Base-by-base conservation (phyloP, 1,140 invertebrate genomes). In the Melipona quadrifasciata region DNA sequence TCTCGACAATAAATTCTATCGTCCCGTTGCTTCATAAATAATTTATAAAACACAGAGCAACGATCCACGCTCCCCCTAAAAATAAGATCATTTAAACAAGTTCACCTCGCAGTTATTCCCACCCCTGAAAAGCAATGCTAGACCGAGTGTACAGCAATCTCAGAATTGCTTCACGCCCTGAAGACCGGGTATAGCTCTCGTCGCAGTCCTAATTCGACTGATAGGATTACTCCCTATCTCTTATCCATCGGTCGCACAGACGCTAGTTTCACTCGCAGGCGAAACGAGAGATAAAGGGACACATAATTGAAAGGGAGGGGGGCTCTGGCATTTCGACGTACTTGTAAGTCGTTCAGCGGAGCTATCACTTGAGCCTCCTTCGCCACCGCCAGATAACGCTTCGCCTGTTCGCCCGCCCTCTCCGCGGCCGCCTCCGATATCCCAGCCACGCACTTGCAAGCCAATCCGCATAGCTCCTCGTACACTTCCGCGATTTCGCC, bases 401-500 rank as follows among this genome's bases (percentile, higher is more conserved):
- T 93, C 14, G 91, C 85, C 61, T 94, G 94, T 70, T 95, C 93
- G 6, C 65, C 75, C 1, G 92, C 77, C 0, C 93, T 87, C 67
- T 95, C 94, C 1, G 90, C 90, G 19, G 89, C 89, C 0, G 92
- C 91, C 21, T 95, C 94, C 2, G 94, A 90, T 17, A 94, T 91
- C 0, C 94, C 92, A 24, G 91, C 80, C n/a, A 95, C 84, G 81
- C 94, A 95, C 65, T 92, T 93, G 82, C 93, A 93, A 12, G 92
- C 89, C 51, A 94, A 85, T 47, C 85, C 89, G 57, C 92, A 94
- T 16, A 94, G 86, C 77, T 95, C 93, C 81, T 94, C 93, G 85
- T 95, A 95, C 53, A 94, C 90, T 65, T 95, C 94, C 39, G 93
- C 89, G 57, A 95, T 92, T 72, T 95, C 94, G 31, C 91, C 89